Evolutionary conservation across 2,113 vertebrate species (phyloP).

Genomic region (Mohoua ochrocephala): DNA sequence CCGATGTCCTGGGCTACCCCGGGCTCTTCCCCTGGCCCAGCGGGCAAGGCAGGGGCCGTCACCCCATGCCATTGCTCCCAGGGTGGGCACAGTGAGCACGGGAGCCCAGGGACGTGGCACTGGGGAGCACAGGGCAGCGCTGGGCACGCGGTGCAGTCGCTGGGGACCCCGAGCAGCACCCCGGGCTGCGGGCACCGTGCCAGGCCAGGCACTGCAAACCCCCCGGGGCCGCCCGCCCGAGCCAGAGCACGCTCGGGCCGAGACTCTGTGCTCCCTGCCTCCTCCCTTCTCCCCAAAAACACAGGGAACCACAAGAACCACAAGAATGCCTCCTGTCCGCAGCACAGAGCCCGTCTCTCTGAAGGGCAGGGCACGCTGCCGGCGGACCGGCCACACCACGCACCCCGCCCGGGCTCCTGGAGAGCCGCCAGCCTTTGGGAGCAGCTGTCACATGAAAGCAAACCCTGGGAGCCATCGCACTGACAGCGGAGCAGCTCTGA

Average conservation of each 20-base stretch:
- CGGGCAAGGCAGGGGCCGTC: fast-evolving
- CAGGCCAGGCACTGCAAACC: neutral
- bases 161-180: neutral
- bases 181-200: fast-evolving
- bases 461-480: neutral
- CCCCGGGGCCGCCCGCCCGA: fast-evolving
- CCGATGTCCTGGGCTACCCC: neutral
- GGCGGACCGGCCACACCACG: neutral
- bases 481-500: neutral
- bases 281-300: neutral
- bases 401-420: neutral
- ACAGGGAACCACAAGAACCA: constrained; percentile 37
- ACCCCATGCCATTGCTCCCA: fast-evolving
- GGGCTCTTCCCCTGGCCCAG: neutral
- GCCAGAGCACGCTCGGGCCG: fast-evolving
- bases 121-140: fast-evolving
- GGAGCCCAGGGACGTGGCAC: fast-evolving
- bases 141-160: fast-evolving
- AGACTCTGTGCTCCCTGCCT: neutral
- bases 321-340: neutral
- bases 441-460: constrained; percentile 58
- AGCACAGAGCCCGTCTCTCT: neutral
- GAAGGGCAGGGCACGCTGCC: neutral
- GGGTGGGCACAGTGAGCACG: neutral
- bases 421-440: neutral